Conservation (phyloP, 2,888 invertebrate species). For the Epirrhoe alternata region DNA sequence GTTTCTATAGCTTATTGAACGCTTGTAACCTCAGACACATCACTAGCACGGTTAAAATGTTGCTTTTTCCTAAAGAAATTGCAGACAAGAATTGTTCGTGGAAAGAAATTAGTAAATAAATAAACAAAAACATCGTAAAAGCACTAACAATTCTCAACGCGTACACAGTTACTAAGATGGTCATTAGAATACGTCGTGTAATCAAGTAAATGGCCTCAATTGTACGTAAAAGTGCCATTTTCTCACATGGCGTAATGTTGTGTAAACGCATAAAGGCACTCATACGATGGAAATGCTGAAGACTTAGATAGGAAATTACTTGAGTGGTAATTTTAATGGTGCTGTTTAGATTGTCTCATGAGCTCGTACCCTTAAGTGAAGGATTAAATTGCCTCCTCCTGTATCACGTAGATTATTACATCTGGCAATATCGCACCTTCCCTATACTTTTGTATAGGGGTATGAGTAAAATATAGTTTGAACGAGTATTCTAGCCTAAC, state of each 20-base stretch:
- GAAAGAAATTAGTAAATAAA: background rate
- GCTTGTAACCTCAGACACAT: too few relatives aligned
- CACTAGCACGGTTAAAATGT: too few relatives aligned
- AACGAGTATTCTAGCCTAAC: too few relatives aligned
- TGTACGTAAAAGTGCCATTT: conserved; percentile 54
- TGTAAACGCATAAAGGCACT: conserved; percentile 55
- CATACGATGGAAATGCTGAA: conserved; percentile 15
- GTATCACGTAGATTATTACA: background rate
- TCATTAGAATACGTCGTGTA: conserved; percentile 55
- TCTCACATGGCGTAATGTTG: conserved; percentile 55
- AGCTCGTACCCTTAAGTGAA: background rate
- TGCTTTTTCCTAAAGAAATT: too few relatives aligned
- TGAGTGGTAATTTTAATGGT: conserved; percentile 9
- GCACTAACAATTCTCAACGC: conserved; percentile 30
- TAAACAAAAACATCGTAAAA: conserved; percentile 17
- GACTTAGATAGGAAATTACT: conserved; percentile 14
- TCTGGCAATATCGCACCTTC: too few relatives aligned
- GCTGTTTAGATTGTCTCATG: background rate
- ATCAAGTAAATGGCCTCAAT: conserved; percentile 57
- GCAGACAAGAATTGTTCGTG: background rate
- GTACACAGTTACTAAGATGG: conserved; percentile 42
- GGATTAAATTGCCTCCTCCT: background rate
- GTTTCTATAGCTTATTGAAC: too few relatives aligned
- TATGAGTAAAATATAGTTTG: too few relatives aligned
- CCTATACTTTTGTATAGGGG: too few relatives aligned